Evolutionary conservation across 2,888 invertebrate genomes (phyloP).

Genomic region (Phrixothrix hirtus): DNA sequence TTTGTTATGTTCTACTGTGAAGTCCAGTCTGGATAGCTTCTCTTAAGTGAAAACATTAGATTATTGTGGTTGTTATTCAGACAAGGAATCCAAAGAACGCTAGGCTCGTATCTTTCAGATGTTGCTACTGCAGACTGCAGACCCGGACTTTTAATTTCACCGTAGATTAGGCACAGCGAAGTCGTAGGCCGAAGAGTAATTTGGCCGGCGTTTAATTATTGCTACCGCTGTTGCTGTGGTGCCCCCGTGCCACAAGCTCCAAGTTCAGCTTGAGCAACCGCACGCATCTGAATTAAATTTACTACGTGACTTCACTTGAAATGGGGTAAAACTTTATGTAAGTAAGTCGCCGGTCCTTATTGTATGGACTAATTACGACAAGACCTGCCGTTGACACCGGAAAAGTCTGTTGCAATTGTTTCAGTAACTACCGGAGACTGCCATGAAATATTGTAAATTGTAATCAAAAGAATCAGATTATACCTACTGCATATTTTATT

Average conservation of each 20-base stretch:
- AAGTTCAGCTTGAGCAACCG: conserved; percentile 21
- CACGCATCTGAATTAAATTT: conserved; percentile 50
- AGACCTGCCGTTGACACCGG: conserved; percentile 29
- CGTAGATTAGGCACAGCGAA: conserved; percentile 41
- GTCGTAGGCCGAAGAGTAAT: conserved; percentile 33
- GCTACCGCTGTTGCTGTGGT: conserved; percentile 26
- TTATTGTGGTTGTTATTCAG: conserved; percentile 7
- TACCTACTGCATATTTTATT: no score
- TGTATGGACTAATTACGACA: conserved; percentile 31
- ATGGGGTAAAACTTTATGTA: conserved; percentile 37
- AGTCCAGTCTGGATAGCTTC: conserved; percentile 5
- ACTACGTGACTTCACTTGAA: conserved; percentile 50
- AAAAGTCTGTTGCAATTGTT: conserved; percentile 25
- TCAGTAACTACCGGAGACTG: conserved; percentile 1
- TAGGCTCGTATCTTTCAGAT: background rate
- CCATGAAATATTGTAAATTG: conserved; percentile 4
- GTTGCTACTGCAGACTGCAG: conserved; percentile 17
- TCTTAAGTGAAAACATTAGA: conserved; percentile 6
- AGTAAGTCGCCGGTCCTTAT: conserved; percentile 31
- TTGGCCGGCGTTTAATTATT: conserved; percentile 39
- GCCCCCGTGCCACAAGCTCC: conserved; percentile 18
- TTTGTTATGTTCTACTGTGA: conserved; percentile 7
- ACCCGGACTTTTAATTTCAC: conserved; percentile 41
- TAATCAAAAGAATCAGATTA: no score
- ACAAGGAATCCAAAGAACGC: conserved; percentile 9